Percentiles rank a stretch among this genome's conserved stretches.
These are phyloP conservation scores for Tachysurus fulvidraco DNA, from an alignment of 2,113 vertebrate species.

Conservation along the genomic window DNA sequence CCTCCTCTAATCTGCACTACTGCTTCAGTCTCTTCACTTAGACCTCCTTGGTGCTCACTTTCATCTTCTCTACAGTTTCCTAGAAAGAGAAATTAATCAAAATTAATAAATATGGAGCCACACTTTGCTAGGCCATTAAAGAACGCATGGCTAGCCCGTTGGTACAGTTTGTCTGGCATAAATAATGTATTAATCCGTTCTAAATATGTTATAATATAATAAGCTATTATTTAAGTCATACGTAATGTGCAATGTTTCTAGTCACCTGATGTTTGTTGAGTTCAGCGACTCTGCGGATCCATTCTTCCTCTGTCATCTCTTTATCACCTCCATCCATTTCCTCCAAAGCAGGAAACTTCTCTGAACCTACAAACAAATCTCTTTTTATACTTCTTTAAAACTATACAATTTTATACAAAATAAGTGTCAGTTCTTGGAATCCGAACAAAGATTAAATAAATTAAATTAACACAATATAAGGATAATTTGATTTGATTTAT, in stretches of 20 bases:
- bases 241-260: background rate
- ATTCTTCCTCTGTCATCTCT: conserved; percentile 83
- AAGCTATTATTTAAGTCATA: background rate
- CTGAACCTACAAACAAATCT: conserved; percentile 35
- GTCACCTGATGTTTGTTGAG: conserved; percentile 86
- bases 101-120: background rate
- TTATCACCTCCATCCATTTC: conserved; percentile 64
- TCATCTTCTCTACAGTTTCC: conserved; percentile 83
- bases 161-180: background rate
- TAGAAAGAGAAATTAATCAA: conserved; percentile 53
- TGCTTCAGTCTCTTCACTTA: conserved; percentile 55
- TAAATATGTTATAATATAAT: background rate
- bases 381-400: background rate
- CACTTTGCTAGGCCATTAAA: background rate
- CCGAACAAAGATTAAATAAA: background rate
- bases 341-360: conserved; percentile 66
- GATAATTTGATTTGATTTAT: background rate
- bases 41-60: conserved; percentile 76
- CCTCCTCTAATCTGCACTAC: background rate
- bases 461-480: background rate
- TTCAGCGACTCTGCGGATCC: conserved; percentile 79
- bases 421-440: background rate
- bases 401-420: background rate
- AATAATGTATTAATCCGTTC: background rate
- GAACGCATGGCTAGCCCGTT: background rate